Conservation (phyloP, 2,888 invertebrate species). For the Pammene aurita region DNA sequence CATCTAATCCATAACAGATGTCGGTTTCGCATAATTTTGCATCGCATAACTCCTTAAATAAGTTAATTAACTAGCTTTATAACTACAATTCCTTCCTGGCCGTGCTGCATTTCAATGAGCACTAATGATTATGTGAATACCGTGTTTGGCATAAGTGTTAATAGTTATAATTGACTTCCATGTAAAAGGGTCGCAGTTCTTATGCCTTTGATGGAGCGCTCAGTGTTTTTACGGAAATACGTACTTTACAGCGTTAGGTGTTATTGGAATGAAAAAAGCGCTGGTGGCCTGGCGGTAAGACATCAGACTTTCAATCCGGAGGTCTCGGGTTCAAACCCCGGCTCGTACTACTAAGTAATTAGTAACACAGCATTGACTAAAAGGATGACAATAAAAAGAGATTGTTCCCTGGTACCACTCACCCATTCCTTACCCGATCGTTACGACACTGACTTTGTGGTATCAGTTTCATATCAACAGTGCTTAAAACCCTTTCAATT, state of each 20-base stretch:
- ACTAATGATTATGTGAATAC: conserved; percentile 13
- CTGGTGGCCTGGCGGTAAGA: too few relatives aligned
- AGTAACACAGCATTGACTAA: too few relatives aligned
- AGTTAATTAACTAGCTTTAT: conserved; percentile 21
- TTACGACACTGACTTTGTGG: too few relatives aligned
- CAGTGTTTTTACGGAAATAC: background rate
- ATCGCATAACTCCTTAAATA: conserved; percentile 36
- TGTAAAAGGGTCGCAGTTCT: background rate
- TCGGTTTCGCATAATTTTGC: conserved; percentile 37
- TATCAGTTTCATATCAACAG: background rate
- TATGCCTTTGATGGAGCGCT: background rate
- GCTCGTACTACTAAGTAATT: too few relatives aligned
- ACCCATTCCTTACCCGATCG: too few relatives aligned
- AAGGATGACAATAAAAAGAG: too few relatives aligned
- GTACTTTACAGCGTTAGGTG: too few relatives aligned
- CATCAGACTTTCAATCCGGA: too few relatives aligned
- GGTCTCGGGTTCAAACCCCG: too few relatives aligned
- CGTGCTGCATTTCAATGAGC: conserved; percentile 26
- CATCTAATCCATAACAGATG: conserved; percentile 45
- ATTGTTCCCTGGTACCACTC: too few relatives aligned
- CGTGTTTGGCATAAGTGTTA: conserved; percentile 26
- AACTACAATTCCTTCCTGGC: conserved; percentile 41
- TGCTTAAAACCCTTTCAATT: conserved; percentile 7
- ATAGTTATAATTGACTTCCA: conserved; percentile 13
- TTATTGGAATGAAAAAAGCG: too few relatives aligned